phyloP scores from a whole-genome alignment of 2,113 vertebrate genomes.

The Amblyornis subalaris region DNA sequence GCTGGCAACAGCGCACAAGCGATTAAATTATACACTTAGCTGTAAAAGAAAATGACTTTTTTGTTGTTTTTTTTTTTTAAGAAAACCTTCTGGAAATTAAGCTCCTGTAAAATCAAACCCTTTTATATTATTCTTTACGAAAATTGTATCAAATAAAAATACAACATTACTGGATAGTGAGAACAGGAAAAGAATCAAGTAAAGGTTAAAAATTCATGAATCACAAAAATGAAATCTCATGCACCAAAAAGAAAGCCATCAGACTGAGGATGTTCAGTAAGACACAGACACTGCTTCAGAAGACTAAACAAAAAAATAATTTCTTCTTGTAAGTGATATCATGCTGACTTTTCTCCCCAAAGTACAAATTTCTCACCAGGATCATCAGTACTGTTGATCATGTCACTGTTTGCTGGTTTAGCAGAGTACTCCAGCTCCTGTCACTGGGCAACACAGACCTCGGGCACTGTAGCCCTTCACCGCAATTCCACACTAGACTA shows the following conservation, averaged over 20 bases:
- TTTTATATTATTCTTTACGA: not conserved
- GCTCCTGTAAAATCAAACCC: not conserved
- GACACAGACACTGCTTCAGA: not conserved
- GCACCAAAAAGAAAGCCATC: not conserved
- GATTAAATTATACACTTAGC: not conserved
- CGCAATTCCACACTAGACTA: not conserved
- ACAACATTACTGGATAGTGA: not conserved
- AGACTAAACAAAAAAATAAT: not conserved
- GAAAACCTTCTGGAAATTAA: not conserved
- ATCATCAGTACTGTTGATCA: not conserved
- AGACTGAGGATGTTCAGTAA: not conserved
- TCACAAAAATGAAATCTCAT: not conserved
- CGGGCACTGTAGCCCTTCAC: not conserved
- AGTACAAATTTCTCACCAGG: not conserved
- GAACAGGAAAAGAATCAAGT: not conserved
- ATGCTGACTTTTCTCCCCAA: not conserved
- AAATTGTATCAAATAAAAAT: not conserved
- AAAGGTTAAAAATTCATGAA: not conserved
- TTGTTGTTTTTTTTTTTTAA: not conserved
- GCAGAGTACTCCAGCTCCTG: not conserved
- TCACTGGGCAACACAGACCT: not conserved
- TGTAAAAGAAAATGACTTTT: not conserved
- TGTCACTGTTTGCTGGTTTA: not conserved
- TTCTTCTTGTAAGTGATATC: not conserved
- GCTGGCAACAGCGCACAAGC: not conserved